Conservation (phyloP, 1,140 invertebrate genomes). For the Aphelenchoides fujianensis region DNA sequence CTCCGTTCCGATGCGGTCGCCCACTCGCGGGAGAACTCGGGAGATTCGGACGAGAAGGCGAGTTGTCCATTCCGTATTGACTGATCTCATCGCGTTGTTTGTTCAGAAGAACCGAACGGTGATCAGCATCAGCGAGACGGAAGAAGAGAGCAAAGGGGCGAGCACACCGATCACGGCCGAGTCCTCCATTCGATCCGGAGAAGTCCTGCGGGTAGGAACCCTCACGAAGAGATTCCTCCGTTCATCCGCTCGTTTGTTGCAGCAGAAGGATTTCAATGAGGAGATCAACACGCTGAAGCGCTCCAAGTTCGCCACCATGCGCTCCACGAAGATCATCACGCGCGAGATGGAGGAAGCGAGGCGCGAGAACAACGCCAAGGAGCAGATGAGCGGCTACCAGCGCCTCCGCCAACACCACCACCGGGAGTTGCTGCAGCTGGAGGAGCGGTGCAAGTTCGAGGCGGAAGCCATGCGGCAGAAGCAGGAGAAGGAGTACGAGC, state of each 20-base stretch:
- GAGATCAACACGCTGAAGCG: conserved; percentile 54
- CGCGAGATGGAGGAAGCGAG: conserved; percentile 94
- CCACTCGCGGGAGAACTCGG: too few species aligned
- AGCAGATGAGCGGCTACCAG: conserved; percentile 99
- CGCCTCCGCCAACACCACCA: conserved; percentile 94
- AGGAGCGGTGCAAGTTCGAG: conserved; percentile 87
- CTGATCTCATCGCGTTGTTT: neutral
- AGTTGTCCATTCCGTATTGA: neutral
- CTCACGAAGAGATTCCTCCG: too few species aligned
- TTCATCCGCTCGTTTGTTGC: neutral
- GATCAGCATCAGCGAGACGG: conserved; percentile 14
- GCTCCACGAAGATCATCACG: conserved; percentile 95
- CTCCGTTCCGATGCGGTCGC: too few species aligned
- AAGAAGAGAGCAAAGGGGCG: conserved; percentile 2
- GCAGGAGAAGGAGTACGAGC: conserved; percentile 94
- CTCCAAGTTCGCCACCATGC: conserved; percentile 92
- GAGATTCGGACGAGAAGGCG: too few species aligned
- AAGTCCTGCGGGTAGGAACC: conserved; percentile 3
- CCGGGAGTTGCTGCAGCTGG: conserved; percentile 78
- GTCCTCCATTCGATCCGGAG: neutral
- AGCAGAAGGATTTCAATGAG: conserved; percentile 33
- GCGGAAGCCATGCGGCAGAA: conserved; percentile 91
- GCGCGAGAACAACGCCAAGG: conserved; percentile 92
- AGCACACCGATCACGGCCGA: neutral
- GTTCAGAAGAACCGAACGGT: conserved; percentile 16